phyloP scores from a whole-genome alignment of 2,888 invertebrate genomes.

The Dasypogon diadema region DNA sequence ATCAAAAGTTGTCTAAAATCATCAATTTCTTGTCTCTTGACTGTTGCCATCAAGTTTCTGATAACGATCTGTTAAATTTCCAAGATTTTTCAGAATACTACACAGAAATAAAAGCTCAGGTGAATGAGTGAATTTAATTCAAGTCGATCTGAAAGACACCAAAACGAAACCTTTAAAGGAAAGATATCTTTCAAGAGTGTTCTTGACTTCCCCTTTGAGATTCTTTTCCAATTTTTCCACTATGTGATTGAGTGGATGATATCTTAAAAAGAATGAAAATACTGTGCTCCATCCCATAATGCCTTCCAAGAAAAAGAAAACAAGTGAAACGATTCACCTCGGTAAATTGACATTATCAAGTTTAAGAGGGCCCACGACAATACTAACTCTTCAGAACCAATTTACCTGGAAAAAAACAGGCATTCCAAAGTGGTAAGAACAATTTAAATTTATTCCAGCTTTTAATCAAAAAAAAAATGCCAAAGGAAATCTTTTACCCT shows the following conservation, averaged over 20 bases:
- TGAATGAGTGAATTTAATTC: slow-evolving; percentile 24
- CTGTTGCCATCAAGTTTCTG: too few relatives aligned
- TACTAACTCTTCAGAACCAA: too few relatives aligned
- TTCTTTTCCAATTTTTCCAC: slow-evolving; percentile 13
- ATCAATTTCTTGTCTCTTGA: too few relatives aligned
- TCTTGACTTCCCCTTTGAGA: slow-evolving; percentile 23
- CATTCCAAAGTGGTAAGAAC: too few relatives aligned
- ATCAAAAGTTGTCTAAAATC: too few relatives aligned
- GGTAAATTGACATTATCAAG: background rate
- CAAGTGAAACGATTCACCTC: background rate
- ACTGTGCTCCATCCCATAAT: background rate
- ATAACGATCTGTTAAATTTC: too few relatives aligned
- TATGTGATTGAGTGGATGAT: background rate
- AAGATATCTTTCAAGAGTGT: background rate
- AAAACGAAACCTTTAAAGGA: background rate
- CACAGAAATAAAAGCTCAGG: background rate
- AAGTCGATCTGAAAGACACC: slow-evolving; percentile 30
- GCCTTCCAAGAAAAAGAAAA: background rate
- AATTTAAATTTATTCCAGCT: too few relatives aligned
- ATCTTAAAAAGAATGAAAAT: background rate
- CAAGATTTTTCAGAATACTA: background rate
- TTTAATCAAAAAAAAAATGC: too few relatives aligned
- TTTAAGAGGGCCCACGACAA: too few relatives aligned
- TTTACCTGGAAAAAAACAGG: too few relatives aligned
- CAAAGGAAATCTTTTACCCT: background rate